These are phyloP conservation scores for Marmota monax DNA, from an alignment of 2,113 vertebrate species.

Conservation along the genomic window DNA sequence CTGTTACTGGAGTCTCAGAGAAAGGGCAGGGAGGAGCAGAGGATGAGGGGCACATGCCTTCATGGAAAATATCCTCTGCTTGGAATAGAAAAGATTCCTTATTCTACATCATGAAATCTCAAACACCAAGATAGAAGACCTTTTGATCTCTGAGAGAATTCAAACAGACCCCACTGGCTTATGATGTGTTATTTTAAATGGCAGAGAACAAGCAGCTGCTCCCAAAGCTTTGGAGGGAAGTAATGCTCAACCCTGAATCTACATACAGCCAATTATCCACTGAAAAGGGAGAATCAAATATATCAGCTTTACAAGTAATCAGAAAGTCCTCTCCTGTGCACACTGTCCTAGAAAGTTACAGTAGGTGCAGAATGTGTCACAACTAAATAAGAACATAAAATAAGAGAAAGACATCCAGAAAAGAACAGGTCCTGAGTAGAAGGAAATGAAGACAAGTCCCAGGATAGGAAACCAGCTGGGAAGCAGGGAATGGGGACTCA, in stretches of 20 bases:
- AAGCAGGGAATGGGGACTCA: not conserved
- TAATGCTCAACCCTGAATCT: not conserved
- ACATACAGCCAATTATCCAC: not conserved
- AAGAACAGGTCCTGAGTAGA: not conserved
- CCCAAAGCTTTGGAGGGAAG: not conserved
- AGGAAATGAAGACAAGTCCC: not conserved
- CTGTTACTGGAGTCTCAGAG: not conserved
- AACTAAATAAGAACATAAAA: not conserved
- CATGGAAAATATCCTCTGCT: not conserved
- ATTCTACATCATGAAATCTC: constrained; percentile 6
- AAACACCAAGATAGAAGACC: constrained; percentile 25
- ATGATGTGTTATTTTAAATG: not conserved
- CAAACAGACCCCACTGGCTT: not conserved
- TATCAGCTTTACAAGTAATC: not conserved
- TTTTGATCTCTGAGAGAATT: not conserved
- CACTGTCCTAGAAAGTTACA: not conserved
- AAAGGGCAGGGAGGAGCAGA: not conserved
- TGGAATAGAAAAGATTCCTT: not conserved
- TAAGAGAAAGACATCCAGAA: not conserved
- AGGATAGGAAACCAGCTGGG: not conserved
- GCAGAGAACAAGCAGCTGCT: not conserved
- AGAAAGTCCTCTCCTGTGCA: not conserved
- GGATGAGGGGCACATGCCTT: not conserved
- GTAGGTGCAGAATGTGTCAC: not conserved
- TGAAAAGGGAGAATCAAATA: not conserved